Evolutionary conservation across 2,888 invertebrate genomes (phyloP).

Genomic region (Drosophila meridionalis): DNA sequence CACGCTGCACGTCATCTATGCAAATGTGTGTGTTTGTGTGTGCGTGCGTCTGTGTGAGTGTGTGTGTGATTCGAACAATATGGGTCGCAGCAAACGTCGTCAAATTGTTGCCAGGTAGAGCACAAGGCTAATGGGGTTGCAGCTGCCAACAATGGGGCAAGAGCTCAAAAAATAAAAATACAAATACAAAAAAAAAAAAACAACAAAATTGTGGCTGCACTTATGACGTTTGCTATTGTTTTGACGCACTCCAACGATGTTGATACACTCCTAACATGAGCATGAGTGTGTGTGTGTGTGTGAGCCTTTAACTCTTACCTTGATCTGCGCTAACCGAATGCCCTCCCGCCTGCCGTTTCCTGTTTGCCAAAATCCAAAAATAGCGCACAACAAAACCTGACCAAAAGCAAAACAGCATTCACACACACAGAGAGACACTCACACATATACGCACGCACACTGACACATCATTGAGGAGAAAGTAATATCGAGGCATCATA

Average conservation of each 20-base stretch:
- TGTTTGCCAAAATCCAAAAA: constrained; percentile 67
- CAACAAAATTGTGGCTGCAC: constrained; percentile 20
- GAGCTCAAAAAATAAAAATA: neutral
- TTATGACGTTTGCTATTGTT: constrained; percentile 70
- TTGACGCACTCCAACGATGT: constrained; percentile 62
- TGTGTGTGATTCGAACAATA: constrained; percentile 46
- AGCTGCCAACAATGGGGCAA: constrained; percentile 22
- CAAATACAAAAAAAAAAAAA: neutral
- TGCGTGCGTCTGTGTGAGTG: neutral
- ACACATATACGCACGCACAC: neutral
- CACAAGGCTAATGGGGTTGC: constrained; percentile 56
- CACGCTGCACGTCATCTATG: constrained; percentile 31
- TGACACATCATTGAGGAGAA: constrained; percentile 26
- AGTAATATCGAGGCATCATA: constrained; percentile 67
- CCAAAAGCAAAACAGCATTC: constrained; percentile 50
- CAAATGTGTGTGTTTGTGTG: constrained; percentile 24
- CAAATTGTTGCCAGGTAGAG: constrained; percentile 69
- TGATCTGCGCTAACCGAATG: neutral
- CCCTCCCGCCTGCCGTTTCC: constrained; percentile 53
- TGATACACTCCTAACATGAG: constrained; percentile 2
- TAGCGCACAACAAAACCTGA: constrained; percentile 51
- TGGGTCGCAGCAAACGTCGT: constrained; percentile 58
- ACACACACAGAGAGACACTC: constrained; percentile 17
- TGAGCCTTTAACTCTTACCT: constrained; percentile 25
- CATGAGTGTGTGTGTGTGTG: neutral